Conservation (phyloP, 2,113 vertebrate species). For the Ivindomyrus marchei region DNA sequence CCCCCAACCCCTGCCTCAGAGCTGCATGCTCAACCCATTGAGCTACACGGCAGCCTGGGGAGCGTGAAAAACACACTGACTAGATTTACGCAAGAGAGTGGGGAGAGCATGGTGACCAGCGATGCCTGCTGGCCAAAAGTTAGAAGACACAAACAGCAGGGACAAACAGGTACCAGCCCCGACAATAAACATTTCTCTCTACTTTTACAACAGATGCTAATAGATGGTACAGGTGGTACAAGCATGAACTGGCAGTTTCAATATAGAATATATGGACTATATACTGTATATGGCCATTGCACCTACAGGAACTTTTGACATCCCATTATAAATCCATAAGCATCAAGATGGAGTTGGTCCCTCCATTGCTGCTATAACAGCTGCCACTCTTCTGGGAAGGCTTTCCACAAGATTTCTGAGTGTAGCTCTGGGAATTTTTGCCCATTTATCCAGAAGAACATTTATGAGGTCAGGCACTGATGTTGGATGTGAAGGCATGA, state of each 20-base stretch:
- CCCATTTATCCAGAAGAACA: background rate
- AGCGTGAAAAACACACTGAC: no score
- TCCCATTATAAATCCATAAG: background rate
- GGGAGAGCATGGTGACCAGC: no score
- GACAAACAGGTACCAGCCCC: no score
- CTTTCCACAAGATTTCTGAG: background rate
- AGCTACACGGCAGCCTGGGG: no score
- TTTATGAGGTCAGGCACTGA: background rate
- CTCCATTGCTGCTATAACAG: background rate
- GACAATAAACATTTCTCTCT: background rate
- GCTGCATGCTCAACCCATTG: no score
- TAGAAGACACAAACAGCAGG: no score
- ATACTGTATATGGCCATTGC: background rate
- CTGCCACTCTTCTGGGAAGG: background rate
- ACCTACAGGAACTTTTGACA: background rate
- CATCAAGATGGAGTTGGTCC: background rate
- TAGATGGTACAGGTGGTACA: background rate
- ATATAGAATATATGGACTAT: background rate
- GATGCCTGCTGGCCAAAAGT: no score
- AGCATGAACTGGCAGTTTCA: background rate
- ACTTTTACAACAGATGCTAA: background rate
- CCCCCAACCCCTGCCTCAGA: no score
- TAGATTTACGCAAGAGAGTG: no score
- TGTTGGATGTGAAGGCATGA: background rate
- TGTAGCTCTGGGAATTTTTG: background rate